Conservation (phyloP, 2,113 vertebrate species). For the Podarcis cretensis region DNA sequence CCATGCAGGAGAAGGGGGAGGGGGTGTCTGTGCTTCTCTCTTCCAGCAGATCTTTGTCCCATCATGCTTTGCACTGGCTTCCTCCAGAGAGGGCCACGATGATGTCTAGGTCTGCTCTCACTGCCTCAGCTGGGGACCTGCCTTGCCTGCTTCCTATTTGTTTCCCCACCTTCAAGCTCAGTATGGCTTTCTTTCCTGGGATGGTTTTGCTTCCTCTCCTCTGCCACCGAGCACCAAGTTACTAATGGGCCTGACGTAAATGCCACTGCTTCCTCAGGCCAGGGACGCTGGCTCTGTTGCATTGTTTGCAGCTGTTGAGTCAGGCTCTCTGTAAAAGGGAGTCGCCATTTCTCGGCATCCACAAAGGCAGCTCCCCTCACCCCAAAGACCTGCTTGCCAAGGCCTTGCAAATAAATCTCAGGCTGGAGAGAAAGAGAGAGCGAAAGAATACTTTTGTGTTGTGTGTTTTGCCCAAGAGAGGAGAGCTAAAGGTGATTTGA, state of each 20-base stretch:
- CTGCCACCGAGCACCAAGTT: not conserved
- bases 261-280: not conserved
- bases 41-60: conserved; percentile 15
- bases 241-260: not conserved
- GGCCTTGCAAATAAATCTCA: conserved; percentile 41
- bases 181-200: not conserved
- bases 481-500: not conserved
- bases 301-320: not conserved
- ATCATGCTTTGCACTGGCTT: conserved; percentile 4
- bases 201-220: not conserved
- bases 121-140: not conserved
- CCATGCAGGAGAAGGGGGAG: conserved; percentile 18
- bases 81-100: not conserved
- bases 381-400: not conserved
- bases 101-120: not conserved
- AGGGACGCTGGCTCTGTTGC: not conserved
- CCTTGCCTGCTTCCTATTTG: not conserved
- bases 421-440: not conserved
- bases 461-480: not conserved
- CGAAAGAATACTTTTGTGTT: not conserved
- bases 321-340: not conserved
- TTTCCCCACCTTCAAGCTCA: not conserved
- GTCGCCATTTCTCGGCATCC: not conserved
- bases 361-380: not conserved
- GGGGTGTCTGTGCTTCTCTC: not conserved